Evolutionary conservation across 2,113 vertebrate species (phyloP).

Genomic region (Osmerus eperlanus): DNA sequence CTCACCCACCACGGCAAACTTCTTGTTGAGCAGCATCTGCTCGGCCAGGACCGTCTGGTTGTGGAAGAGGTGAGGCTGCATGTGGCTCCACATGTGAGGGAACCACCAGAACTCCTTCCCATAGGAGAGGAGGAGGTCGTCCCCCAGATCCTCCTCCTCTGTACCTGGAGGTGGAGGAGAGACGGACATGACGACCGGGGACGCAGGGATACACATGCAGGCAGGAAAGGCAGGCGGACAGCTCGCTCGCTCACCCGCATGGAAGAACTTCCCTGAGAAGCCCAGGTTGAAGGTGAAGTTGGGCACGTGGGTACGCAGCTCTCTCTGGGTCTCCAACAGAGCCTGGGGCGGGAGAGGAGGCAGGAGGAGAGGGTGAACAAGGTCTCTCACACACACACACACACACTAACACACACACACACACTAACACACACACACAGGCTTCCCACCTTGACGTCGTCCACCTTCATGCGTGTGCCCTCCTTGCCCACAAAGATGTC

Average conservation of each 20-base stretch:
- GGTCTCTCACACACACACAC: slow-evolving; percentile 17
- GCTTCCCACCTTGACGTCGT: slow-evolving; percentile 88
- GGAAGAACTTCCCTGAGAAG: slow-evolving; percentile 99
- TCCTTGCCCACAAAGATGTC: slow-evolving; percentile 99
- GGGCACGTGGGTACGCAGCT: slow-evolving; percentile 89
- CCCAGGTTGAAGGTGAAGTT: slow-evolving; percentile 99
- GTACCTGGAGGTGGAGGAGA: slow-evolving; percentile 72
- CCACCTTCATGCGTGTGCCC: slow-evolving; percentile 95
- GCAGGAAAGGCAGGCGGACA: neutral
- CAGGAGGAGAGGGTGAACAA: slow-evolving; percentile 33
- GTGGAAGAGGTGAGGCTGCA: slow-evolving; percentile 99
- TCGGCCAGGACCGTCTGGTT: slow-evolving; percentile 94
- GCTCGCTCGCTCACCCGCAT: slow-evolving; percentile 81
- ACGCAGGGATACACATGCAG: neutral
- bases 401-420: slow-evolving; percentile 33
- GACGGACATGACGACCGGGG: no score
- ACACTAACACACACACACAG: slow-evolving; percentile 25
- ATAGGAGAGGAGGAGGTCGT: slow-evolving; percentile 89
- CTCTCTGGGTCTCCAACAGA: slow-evolving; percentile 87
- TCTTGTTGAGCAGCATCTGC: slow-evolving; percentile 98
- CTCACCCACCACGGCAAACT: slow-evolving; percentile 88
- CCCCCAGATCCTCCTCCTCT: slow-evolving; percentile 91
- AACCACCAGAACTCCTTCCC: slow-evolving; percentile 99
- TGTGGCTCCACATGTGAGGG: slow-evolving; percentile 99
- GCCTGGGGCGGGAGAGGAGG: slow-evolving; percentile 71